Base-by-base conservation (phyloP, 2,797 vertebrate species). In the Fistularia commersonii region DNA sequence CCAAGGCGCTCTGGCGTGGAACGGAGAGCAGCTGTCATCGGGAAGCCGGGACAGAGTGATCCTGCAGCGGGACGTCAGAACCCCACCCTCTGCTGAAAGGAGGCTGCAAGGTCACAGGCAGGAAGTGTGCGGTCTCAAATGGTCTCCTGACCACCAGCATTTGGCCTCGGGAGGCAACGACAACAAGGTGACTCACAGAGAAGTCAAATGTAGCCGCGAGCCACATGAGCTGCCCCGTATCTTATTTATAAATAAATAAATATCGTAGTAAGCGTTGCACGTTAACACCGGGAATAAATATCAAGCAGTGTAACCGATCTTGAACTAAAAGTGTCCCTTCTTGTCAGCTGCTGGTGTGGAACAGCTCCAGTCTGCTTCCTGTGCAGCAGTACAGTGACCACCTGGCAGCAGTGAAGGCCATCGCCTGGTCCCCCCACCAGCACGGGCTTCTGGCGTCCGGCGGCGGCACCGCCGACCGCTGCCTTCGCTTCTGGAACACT, bases 401-500 rank as follows among this genome's bases (percentile, higher is more conserved):
- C 69, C 82, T 93, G 71, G 91, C 91, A 0, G 91, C 91, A 0
- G 91, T 93, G 38, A 93, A 93, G 72, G 91, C 91, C 78, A 93
- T 93, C 54, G 91, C 91, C 66, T 93, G 91, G 91, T 93, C 91
- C 0, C 91, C 91, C 0, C 91, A 93, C 81, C 91, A 93, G 39
- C 91, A 93, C 54, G 91, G 91, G 55, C 80, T 93, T 53, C 84
- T 93, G 77, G 91, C 89, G 2, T 93, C 91, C 0, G 91, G 91
- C 5, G 91, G 91, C 1, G 91, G 91, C 56, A 93, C 91, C 0
- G 91, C 91, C 0, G 91, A 93, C 80, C 91, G 91, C 72, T 93
- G 91, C 69, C 82, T 93, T 43, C 88, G 91, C 49, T 93, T 93
- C 86, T 93, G 91, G 91, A 93, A 93, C 86, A 93, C 91, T 0